Conservation (phyloP, 1,140 invertebrate genomes). For the Drosophila kepulauana region DNA sequence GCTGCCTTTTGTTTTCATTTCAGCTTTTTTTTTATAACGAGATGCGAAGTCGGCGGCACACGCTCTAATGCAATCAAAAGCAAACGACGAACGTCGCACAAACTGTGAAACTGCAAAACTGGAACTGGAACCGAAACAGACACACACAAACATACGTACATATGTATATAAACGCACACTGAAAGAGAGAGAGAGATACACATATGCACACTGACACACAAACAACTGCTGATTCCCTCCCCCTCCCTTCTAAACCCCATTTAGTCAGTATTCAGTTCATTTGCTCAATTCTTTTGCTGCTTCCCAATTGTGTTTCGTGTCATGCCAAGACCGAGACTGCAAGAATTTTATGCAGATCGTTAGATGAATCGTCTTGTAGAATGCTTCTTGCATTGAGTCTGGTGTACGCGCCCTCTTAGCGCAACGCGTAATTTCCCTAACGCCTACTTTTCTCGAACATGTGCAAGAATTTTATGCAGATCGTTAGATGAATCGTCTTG, state of each 20-base stretch:
- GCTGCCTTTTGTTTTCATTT: slow-evolving; percentile 78
- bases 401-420: too few species aligned
- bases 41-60: slow-evolving; percentile 76
- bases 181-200: neutral
- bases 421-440: too few species aligned
- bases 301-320: too few species aligned
- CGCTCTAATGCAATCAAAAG: slow-evolving; percentile 81
- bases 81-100: slow-evolving; percentile 64
- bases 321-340: too few species aligned
- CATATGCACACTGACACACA: slow-evolving; percentile 12
- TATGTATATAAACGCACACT: slow-evolving; percentile 5
- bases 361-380: too few species aligned
- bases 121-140: slow-evolving; percentile 42
- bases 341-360: too few species aligned
- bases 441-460: too few species aligned
- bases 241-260: neutral
- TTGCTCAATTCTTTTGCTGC: slow-evolving; percentile 43
- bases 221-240: slow-evolving; percentile 16
- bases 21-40: slow-evolving; percentile 58
- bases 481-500: too few species aligned
- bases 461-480: too few species aligned
- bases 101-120: slow-evolving; percentile 55
- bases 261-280: slow-evolving; percentile 45
- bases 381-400: too few species aligned
- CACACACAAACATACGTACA: slow-evolving; percentile 17